Conservation (phyloP, 1,140 invertebrate species). For the Bombus terrestris region DNA sequence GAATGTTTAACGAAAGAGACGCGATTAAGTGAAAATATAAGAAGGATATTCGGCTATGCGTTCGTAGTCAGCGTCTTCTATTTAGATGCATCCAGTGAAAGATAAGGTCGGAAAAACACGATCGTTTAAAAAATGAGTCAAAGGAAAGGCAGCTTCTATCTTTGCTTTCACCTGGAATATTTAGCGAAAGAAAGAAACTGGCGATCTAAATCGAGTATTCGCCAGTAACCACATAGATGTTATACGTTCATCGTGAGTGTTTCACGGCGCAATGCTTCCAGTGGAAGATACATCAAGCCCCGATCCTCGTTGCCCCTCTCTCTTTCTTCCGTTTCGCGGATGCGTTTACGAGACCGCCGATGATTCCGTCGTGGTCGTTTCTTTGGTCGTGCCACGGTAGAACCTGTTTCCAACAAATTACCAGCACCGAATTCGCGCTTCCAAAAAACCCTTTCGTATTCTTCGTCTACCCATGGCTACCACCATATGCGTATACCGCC, state of each 20-base stretch:
- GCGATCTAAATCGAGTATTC: neutral
- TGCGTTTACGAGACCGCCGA: constrained; percentile 42
- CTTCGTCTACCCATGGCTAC: neutral
- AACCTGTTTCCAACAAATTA: constrained; percentile 47
- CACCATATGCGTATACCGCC: too few relatives aligned
- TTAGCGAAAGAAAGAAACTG: neutral
- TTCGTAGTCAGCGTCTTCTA: too few relatives aligned
- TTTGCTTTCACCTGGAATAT: neutral
- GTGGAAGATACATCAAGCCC: constrained; percentile 17
- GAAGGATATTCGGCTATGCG: too few relatives aligned
- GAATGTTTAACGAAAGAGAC: too few relatives aligned
- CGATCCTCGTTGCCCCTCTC: neutral
- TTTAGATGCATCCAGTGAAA: too few relatives aligned
- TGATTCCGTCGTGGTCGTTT: constrained; percentile 29
- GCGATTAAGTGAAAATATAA: too few relatives aligned
- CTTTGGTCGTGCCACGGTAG: constrained; percentile 20
- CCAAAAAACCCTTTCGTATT: constrained; percentile 12
- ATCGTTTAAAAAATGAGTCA: neutral
- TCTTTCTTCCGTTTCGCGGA: constrained; percentile 22
- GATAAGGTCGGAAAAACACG: neutral
- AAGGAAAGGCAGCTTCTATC: neutral
- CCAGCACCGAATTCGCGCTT: constrained; percentile 28
- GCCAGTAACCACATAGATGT: neutral
- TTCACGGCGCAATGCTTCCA: neutral
- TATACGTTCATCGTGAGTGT: neutral